Evolutionary conservation across 2,888 invertebrate species (phyloP), one percentile per base, ranked within the genome.

Genomic region (Acheta domesticus): DNA sequence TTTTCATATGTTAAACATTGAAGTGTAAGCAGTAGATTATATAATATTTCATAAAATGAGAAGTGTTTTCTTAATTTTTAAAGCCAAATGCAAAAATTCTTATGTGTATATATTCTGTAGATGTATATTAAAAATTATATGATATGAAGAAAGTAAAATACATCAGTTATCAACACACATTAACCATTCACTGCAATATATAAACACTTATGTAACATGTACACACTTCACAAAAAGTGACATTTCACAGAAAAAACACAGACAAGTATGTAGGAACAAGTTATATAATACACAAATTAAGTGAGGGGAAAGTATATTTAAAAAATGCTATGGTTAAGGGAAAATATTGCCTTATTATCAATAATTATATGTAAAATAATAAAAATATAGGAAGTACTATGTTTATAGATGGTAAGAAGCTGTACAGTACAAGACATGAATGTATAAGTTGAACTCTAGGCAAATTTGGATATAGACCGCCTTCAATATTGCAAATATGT

Each of bases 341-440:
- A 79, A 76, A 79, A 79, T 79, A 79, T 79, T 79, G 79, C 79
- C 79, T 79, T 79, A 79, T 79, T 75, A 79, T 62, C 21, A 76
- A 62, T 62, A 62, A 62, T 62, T 62, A 62, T 62, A 62, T 62
- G 62, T 62, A 62, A 62, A 62, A 62, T 62, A 62, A 62, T 19
- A 19, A 62, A 62, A 62, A 62, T 14, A 19, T 62, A 62, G 62
- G 11, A 62, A 62, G 62, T 62, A 62, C 62, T 62, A 62, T 62
- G 16, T 19, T 62, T 19, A 62, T 62, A n/a, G 62, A 62, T 62
- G 62, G n/a, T 62, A 62, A 62, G n/a, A 62, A 62, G 62, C n/a
- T 62, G 62, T 62, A 62, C 62, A 62, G 62, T 62, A 62, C 62
- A 62, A 62, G 62, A 19, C n/a, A 62, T 62, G 62, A 62, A 62